phyloP scores from a whole-genome alignment of 2,888 invertebrate species.

The Napeogenes inachia region DNA sequence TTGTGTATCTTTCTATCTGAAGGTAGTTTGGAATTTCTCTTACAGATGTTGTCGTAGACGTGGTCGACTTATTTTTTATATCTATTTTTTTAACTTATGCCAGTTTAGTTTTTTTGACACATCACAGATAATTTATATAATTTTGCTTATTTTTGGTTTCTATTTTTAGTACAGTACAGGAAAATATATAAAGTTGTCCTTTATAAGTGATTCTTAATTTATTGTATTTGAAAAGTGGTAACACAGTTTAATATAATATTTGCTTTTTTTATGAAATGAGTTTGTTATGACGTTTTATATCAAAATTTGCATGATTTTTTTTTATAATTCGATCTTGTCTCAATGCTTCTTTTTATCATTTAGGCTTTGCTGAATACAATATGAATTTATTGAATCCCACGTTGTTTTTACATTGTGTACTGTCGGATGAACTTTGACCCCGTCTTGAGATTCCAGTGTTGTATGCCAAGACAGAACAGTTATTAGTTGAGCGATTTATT shows the following conservation, averaged over 20 bases:
- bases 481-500: constrained; percentile 12
- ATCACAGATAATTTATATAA: constrained; percentile 22
- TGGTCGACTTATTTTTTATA: constrained; percentile 34
- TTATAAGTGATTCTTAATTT: no score
- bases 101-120: constrained; percentile 37
- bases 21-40: constrained; percentile 66
- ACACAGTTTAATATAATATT: not conserved
- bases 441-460: constrained; percentile 39
- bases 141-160: constrained; percentile 21
- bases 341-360: constrained; percentile 69
- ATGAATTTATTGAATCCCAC: not conserved
- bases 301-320: constrained; percentile 36
- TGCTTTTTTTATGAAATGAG: constrained; percentile 11
- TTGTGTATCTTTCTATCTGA: constrained; percentile 76
- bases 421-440: constrained; percentile 61
- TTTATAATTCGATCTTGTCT: constrained; percentile 37
- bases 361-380: constrained; percentile 61
- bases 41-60: constrained; percentile 64
- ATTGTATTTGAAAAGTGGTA: not conserved
- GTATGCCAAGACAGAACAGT: constrained; percentile 46
- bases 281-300: constrained; percentile 20
- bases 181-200: no score
- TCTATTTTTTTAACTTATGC: constrained; percentile 38
- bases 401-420: constrained; percentile 19
- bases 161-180: not conserved